Evolutionary conservation across 2,113 vertebrate genomes (phyloP).

Genomic region (Hystrix brachyura): DNA sequence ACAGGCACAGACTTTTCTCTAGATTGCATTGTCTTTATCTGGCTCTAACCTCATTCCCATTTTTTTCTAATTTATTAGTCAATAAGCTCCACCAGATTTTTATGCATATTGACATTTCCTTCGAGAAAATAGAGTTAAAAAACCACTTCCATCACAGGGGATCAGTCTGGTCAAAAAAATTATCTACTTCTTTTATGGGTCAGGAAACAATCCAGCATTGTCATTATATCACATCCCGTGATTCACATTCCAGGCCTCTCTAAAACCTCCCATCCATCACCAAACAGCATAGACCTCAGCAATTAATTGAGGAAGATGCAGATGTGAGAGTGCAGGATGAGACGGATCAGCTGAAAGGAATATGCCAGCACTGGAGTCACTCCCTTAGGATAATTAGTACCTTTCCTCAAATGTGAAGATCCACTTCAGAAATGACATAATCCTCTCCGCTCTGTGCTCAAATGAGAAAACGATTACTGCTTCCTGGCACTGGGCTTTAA

Average conservation of each 20-base stretch:
- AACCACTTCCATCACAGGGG: slow-evolving; percentile 31
- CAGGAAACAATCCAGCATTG: neutral
- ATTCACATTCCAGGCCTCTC: neutral
- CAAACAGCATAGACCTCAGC: neutral
- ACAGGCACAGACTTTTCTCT: neutral
- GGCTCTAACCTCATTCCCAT: neutral
- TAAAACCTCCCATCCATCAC: neutral
- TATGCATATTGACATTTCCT: slow-evolving; percentile 37
- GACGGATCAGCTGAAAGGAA: neutral
- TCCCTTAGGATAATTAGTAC: neutral
- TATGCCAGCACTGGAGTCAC: neutral
- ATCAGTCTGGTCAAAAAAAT: slow-evolving; percentile 8
- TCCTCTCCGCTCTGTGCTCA: neutral
- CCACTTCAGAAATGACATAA: neutral
- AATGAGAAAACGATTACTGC: neutral
- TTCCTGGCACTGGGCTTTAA: neutral
- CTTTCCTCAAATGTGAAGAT: neutral
- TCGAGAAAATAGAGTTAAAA: slow-evolving; percentile 51
- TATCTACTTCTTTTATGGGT: slow-evolving; percentile 42
- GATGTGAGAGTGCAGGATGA: neutral
- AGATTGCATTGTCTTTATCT: neutral
- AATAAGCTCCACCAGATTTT: neutral
- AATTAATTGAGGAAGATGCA: neutral
- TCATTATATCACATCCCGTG: neutral
- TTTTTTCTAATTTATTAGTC: slow-evolving; percentile 21